These are phyloP conservation scores for Dasysyrphus tricinctus DNA, from an alignment of 2,888 invertebrate species.

Conservation along the genomic window DNA sequence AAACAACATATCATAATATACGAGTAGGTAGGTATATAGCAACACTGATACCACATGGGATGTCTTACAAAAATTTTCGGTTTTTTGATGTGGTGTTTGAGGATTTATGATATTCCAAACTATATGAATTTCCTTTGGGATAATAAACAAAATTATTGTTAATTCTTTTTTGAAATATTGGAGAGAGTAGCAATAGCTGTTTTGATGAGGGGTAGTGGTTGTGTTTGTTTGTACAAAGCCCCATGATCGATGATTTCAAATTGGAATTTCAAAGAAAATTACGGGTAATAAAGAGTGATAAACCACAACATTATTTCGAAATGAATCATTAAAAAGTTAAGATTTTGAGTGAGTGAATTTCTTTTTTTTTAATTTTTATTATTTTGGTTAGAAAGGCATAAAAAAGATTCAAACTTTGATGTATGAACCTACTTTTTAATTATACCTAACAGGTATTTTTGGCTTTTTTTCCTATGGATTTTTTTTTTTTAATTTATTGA, in stretches of 20 bases:
- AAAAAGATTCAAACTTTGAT: background rate
- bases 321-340: constrained; percentile 32
- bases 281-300: constrained; percentile 39
- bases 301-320: constrained; percentile 46
- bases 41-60: constrained; percentile 46
- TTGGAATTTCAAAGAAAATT: constrained; percentile 53
- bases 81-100: constrained; percentile 66
- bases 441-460: background rate
- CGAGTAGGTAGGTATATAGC: background rate
- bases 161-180: constrained; percentile 19
- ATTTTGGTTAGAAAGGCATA: background rate
- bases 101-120: constrained; percentile 69
- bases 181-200: background rate
- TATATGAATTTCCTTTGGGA: constrained; percentile 51
- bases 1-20: constrained; percentile 29
- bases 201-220: constrained; percentile 22
- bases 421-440: background rate
- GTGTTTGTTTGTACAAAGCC: constrained; percentile 52
- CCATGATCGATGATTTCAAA: constrained; percentile 53
- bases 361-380: background rate
- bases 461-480: background rate
- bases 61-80: constrained; percentile 43
- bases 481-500: no score
- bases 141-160: constrained; percentile 62
- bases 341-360: constrained; percentile 16